These are phyloP conservation scores for Ifrita kowaldi DNA, from an alignment of 2,113 vertebrate genomes.

Conservation along the genomic window DNA sequence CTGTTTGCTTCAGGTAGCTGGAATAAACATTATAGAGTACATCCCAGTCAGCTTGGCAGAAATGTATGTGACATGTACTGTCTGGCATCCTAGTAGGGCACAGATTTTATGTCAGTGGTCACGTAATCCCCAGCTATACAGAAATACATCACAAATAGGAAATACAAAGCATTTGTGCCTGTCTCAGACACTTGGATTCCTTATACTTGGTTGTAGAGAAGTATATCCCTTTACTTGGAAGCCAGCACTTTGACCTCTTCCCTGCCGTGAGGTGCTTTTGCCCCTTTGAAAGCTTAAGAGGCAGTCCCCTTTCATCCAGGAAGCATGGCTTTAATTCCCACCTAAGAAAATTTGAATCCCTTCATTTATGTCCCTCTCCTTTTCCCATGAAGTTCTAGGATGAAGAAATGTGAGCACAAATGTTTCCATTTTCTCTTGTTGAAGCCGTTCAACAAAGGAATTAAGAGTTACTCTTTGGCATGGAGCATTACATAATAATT, in stretches of 20 bases:
- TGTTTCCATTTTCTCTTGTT: neutral
- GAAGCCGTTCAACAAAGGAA: neutral
- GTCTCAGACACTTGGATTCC: neutral
- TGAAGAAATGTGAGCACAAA: neutral
- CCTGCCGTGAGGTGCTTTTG: conserved; percentile 8
- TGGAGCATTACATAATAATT: neutral
- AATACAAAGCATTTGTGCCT: neutral
- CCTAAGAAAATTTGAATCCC: conserved; percentile 7
- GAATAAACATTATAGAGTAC: neutral
- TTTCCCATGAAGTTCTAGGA: conserved; percentile 27
- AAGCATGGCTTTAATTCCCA: conserved; percentile 15
- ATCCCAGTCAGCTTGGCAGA: neutral
- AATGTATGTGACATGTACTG: neutral
- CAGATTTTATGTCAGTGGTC: neutral
- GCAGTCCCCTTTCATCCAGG: conserved; percentile 19
- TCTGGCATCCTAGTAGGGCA: neutral
- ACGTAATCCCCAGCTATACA: neutral
- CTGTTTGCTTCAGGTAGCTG: neutral
- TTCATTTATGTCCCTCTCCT: conserved; percentile 33
- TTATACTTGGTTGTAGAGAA: neutral
- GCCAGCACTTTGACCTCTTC: neutral
- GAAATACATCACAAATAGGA: neutral
- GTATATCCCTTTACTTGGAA: neutral
- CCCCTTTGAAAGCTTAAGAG: conserved; percentile 22
- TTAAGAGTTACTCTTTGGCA: neutral